phyloP scores from a whole-genome alignment of 2,888 invertebrate genomes.

The Melanargia galathea region DNA sequence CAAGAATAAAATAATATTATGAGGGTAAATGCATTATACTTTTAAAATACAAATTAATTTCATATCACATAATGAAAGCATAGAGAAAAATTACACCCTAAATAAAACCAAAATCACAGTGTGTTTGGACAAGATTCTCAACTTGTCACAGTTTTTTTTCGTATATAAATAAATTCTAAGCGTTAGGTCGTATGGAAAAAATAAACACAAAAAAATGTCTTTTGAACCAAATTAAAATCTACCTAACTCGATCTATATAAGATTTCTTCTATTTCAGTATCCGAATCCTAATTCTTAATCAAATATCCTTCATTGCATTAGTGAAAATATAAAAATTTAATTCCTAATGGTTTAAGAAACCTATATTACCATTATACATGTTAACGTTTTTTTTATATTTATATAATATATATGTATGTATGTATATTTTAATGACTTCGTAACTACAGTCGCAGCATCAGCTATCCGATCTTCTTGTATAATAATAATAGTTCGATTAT shows the following conservation, averaged over 20 bases:
- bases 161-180: constrained; percentile 77
- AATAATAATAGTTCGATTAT: constrained; percentile 67
- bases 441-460: constrained; percentile 44
- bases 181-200: constrained; percentile 62
- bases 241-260: constrained; percentile 67
- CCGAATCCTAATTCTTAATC: constrained; percentile 68
- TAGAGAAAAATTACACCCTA: constrained; percentile 71
- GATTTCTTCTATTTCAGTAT: constrained; percentile 60
- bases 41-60: constrained; percentile 58
- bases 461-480: constrained; percentile 45
- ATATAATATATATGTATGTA: constrained; percentile 70
- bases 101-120: constrained; percentile 82
- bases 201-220: constrained; percentile 63
- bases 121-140: constrained; percentile 73
- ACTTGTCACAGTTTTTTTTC: constrained; percentile 70
- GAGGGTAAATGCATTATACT: constrained; percentile 46
- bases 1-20: constrained; percentile 45
- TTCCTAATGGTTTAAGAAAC: constrained; percentile 78
- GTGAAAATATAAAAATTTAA: constrained; percentile 80
- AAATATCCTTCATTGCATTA: constrained; percentile 76
- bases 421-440: constrained; percentile 52
- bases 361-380: constrained; percentile 76
- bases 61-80: constrained; percentile 79
- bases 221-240: constrained; percentile 72
- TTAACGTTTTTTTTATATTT: constrained; percentile 75